Evolutionary conservation across 2,888 invertebrate species (phyloP), one percentile per base, ranked within the genome.

Genomic region (Uloborus plumipes): DNA sequence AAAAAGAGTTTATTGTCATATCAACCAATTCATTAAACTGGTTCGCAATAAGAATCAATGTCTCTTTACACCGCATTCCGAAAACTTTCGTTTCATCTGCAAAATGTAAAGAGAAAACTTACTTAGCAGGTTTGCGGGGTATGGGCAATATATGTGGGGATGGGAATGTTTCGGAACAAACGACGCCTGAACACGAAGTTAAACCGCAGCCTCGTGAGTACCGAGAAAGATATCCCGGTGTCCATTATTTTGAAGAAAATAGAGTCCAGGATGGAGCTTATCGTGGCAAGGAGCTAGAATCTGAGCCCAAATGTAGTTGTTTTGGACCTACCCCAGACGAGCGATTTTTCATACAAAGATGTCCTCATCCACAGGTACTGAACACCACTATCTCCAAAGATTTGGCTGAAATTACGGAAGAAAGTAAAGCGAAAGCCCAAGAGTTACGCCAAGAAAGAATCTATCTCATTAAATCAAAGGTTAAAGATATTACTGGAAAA

Each of bases 381-480:
- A 89, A 89, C 53, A 89, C 88, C 13, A 91, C 90, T 11, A 91
- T 91, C 62, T 86, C 88, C 69, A 89, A 89, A 84, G 91, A 91
- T 86, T 85, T 91, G 80, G 88, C 88, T 61, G 87, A 88, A 51
- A 89, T 90, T 2, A 89, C 88, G 20, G 88, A 89, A 49, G 88
- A 89, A 47, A 89, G 89, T 22, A 87, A 87, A 50, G 87, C 87
- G 47, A 89, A 89, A 66, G 88, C 90, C 61, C 88, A 88, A 49
- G 89, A 88, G 18, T 87, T 91, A 65, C 86, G 91, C 13, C 87
- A 87, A 65, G 91, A 91, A 86, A 86, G 91, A 65, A 87, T 91
- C 26, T 85, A 88, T 16, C 87, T 91, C 58, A 90, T 91, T 86
- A 83, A 73, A 64, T 49, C 39, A 20, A 81, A 85, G 73, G 83